These are phyloP conservation scores for Aphaenogaster rudis DNA, from an alignment of 1,140 invertebrate genomes.

Conservation along the genomic window DNA sequence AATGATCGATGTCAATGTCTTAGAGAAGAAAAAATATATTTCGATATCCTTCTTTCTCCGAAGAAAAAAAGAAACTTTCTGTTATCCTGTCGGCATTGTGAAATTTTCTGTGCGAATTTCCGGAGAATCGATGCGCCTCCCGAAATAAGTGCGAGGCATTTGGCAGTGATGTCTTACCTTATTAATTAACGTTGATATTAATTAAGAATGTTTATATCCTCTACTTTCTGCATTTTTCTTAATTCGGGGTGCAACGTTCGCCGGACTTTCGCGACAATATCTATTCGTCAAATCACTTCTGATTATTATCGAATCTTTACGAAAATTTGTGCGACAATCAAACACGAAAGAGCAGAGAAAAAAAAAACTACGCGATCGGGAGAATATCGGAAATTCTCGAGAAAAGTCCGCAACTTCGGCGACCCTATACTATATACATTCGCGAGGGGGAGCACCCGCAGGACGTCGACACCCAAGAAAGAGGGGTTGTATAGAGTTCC, in stretches of 20 bases:
- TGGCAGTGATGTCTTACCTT: conserved; percentile 41
- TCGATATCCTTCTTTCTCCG: background rate
- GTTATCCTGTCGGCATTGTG: background rate
- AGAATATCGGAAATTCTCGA: conserved; percentile 30
- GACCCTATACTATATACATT: conserved; percentile 79
- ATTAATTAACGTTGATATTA: conserved; percentile 16
- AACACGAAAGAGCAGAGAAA: background rate
- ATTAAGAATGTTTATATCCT: background rate
- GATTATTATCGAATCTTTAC: background rate
- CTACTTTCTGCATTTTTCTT: background rate
- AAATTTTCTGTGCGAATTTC: background rate
- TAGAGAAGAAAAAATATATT: conserved; percentile 5
- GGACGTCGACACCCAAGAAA: conserved; percentile 2
- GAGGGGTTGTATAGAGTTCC: background rate
- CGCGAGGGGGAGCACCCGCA: conserved; percentile 58
- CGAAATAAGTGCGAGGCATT: background rate
- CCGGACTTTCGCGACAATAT: background rate
- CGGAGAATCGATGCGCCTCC: background rate
- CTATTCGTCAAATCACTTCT: background rate
- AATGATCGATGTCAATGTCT: background rate
- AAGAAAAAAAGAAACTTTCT: background rate
- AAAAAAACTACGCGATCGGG: conserved; percentile 1
- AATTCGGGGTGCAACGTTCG: background rate
- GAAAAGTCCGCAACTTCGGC: conserved; percentile 67
- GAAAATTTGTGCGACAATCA: background rate